phyloP scores from a whole-genome alignment of 2,113 vertebrate genomes.

The Microtus montanus region DNA sequence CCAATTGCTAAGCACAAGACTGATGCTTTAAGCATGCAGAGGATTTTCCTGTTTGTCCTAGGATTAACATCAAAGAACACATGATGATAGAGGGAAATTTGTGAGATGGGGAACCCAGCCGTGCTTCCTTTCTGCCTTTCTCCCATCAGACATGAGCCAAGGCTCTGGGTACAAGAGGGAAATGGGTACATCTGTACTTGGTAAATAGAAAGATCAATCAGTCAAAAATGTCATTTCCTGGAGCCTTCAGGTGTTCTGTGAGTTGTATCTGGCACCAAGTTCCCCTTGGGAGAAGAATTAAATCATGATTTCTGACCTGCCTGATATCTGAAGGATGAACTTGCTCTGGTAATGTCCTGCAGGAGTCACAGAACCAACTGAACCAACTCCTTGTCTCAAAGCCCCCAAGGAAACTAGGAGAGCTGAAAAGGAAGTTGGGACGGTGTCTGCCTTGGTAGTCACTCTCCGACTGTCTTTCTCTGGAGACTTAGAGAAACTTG shows the following conservation, averaged over 20 bases:
- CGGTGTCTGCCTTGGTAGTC: background rate
- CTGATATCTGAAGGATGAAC: background rate
- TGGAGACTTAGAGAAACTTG: slow-evolving; percentile 27
- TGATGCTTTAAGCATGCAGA: background rate
- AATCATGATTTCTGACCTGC: slow-evolving; percentile 8
- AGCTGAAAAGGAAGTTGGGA: background rate
- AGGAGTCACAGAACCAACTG: background rate
- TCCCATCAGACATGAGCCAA: background rate
- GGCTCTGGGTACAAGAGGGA: slow-evolving; percentile 29
- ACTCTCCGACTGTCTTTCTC: background rate
- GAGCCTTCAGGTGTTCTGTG: background rate
- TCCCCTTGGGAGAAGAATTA: background rate
- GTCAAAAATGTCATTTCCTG: background rate
- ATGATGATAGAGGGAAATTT: background rate
- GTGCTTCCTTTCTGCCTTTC: background rate
- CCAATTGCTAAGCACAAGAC: background rate
- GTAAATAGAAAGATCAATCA: background rate
- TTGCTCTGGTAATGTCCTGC: background rate
- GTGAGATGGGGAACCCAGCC: background rate
- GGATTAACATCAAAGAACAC: background rate
- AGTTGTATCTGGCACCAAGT: background rate
- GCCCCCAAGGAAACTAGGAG: background rate
- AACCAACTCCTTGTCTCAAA: background rate
- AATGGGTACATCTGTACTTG: background rate
- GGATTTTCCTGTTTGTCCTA: background rate